These are phyloP conservation scores for Glyphotaelius pellucidus DNA, from an alignment of 2,888 invertebrate genomes.

Conservation along the genomic window DNA sequence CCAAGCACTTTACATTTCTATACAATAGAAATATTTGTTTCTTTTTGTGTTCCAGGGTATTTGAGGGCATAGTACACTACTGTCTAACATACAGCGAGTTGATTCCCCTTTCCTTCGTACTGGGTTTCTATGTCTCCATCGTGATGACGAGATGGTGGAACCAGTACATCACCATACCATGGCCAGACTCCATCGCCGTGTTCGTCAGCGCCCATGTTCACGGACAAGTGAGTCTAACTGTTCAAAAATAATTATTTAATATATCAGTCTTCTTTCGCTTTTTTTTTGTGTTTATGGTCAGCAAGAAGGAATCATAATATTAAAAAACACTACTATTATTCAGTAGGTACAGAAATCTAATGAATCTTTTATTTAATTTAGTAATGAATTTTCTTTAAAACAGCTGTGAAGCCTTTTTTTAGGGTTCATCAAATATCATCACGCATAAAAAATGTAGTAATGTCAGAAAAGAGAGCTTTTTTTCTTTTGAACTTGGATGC, in stretches of 20 bases:
- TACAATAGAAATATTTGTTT: neutral
- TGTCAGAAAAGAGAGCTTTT: no score
- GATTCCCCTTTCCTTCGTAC: constrained; percentile 94
- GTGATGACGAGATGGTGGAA: constrained; percentile 97
- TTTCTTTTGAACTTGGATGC: no score
- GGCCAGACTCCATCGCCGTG: constrained; percentile 92
- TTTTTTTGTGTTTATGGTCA: neutral
- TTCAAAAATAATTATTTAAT: neutral
- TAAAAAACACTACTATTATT: neutral
- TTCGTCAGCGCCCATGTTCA: constrained; percentile 90
- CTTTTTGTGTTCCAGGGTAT: constrained; percentile 77
- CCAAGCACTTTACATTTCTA: no score
- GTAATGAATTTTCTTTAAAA: no score
- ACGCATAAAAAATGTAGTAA: no score
- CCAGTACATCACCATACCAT: constrained; percentile 89
- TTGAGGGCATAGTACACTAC: constrained; percentile 89
- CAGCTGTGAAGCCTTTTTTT: no score
- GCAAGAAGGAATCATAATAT: neutral
- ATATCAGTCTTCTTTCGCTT: constrained; percentile 7
- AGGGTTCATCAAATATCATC: no score
- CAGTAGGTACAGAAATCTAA: no score
- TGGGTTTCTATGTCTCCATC: constrained; percentile 95
- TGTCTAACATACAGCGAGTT: constrained; percentile 91
- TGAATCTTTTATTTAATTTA: neutral
- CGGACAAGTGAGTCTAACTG: constrained; percentile 80